These are phyloP conservation scores for Sebastiscus albofasciatus DNA, from an alignment of 2,797 vertebrate genomes.

Conservation along the genomic window DNA sequence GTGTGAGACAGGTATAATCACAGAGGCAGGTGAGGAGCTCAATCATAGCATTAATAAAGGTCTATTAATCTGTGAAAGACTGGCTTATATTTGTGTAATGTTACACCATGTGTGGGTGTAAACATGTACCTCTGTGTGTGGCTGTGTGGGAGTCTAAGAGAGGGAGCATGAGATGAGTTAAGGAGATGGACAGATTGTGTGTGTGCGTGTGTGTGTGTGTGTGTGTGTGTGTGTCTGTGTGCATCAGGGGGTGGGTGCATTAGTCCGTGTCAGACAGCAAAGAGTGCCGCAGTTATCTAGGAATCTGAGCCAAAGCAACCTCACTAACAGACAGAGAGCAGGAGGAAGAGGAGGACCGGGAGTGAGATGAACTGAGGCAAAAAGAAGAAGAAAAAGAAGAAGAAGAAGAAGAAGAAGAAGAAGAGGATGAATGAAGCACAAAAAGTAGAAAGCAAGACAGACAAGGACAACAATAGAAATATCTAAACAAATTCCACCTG, in stretches of 20 bases:
- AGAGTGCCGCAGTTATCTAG: constrained; percentile 84
- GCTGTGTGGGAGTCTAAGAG: constrained; percentile 46
- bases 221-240: constrained; percentile 43
- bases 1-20: background rate
- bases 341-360: constrained; percentile 50
- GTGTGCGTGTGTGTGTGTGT: constrained; percentile 38
- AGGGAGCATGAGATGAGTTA: constrained; percentile 55
- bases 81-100: background rate
- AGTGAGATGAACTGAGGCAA: constrained; percentile 47
- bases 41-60: background rate
- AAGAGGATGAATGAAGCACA: constrained; percentile 81
- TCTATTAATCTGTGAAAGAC: constrained; percentile 7
- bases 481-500: constrained; percentile 12
- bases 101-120: constrained; percentile 13
- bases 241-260: constrained; percentile 78
- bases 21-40: background rate
- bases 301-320: constrained; percentile 83
- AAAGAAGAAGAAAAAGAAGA: constrained; percentile 61
- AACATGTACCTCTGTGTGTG: constrained; percentile 41
- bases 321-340: constrained; percentile 67
- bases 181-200: constrained; percentile 59
- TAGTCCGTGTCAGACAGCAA: constrained; percentile 82
- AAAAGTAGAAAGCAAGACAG: constrained; percentile 20
- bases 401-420: constrained; percentile 44
- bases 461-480: constrained; percentile 16